A percentile compares a stretch with the other conserved stretches of the same genome.
phyloP scores from a whole-genome alignment of 2,888 invertebrate species.

The Drosophila merina region DNA sequence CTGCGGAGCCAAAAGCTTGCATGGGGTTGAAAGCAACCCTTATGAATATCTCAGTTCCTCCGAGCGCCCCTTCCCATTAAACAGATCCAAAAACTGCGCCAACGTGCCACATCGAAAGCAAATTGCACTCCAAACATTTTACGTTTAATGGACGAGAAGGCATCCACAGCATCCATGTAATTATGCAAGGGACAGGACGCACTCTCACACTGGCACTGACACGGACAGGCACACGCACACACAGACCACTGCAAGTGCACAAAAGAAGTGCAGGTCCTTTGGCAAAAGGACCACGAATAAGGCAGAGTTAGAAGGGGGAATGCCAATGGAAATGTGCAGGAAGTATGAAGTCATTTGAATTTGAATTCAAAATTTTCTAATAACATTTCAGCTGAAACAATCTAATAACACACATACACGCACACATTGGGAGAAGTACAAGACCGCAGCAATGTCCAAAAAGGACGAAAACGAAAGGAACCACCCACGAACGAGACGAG shows the following conservation, averaged over 20 bases:
- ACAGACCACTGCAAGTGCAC: slow-evolving; percentile 32
- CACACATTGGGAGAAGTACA: slow-evolving; percentile 22
- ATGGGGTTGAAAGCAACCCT: slow-evolving; percentile 28
- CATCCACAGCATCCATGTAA: slow-evolving; percentile 49
- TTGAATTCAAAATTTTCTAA: slow-evolving; percentile 79
- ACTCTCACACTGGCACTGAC: slow-evolving; percentile 16
- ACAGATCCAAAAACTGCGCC: slow-evolving; percentile 25
- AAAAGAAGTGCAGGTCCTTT: slow-evolving; percentile 36
- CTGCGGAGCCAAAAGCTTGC: not conserved
- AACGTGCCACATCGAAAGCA: slow-evolving; percentile 39
- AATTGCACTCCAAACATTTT: slow-evolving; percentile 68
- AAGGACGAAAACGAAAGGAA: slow-evolving; percentile 64
- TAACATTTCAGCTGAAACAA: slow-evolving; percentile 79
- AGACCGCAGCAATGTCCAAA: slow-evolving; percentile 48
- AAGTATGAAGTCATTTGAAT: slow-evolving; percentile 79
- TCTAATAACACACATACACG: slow-evolving; percentile 64
- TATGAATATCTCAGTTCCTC: slow-evolving; percentile 3
- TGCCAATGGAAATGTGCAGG: slow-evolving; percentile 36
- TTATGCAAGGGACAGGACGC: slow-evolving; percentile 48
- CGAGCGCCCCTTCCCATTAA: not conserved
- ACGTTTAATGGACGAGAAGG: slow-evolving; percentile 63
- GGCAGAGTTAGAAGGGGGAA: slow-evolving; percentile 28
- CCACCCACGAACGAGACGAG: slow-evolving; percentile 61
- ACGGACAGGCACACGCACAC: slow-evolving; percentile 10
- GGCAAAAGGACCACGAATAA: slow-evolving; percentile 4